Evolutionary conservation across 2,888 invertebrate genomes (phyloP).

Genomic region (Epinotia demarniana): DNA sequence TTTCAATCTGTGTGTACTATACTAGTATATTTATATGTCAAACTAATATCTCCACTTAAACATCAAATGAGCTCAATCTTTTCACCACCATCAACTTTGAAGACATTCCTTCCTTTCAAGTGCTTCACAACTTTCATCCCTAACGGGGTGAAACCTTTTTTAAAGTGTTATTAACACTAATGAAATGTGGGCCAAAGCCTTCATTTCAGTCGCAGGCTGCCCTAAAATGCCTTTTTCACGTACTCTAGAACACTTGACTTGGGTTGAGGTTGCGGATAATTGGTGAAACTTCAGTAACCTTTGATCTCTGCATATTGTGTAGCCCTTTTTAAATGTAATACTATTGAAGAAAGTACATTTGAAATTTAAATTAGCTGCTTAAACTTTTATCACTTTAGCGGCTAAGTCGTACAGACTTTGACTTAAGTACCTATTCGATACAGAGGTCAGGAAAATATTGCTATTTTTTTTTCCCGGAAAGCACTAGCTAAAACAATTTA

Average conservation of each 20-base stretch:
- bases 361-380: too few relatives aligned
- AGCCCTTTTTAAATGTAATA: not conserved
- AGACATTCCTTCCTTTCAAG: not conserved
- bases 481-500: too few relatives aligned
- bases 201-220: not conserved
- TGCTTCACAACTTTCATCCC: slow-evolving; percentile 15
- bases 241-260: slow-evolving; percentile 17
- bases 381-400: too few relatives aligned
- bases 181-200: slow-evolving; percentile 23
- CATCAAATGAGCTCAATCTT: not conserved
- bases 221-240: slow-evolving; percentile 21
- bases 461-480: too few relatives aligned
- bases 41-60: too few relatives aligned
- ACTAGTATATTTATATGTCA: too few relatives aligned
- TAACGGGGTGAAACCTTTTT: not conserved
- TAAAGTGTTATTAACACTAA: slow-evolving; percentile 7
- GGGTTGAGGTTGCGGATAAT: slow-evolving; percentile 34
- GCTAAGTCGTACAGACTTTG: too few relatives aligned
- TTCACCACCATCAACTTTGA: not conserved
- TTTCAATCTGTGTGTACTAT: too few relatives aligned
- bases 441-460: too few relatives aligned
- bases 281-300: slow-evolving; percentile 29
- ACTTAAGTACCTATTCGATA: too few relatives aligned
- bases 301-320: slow-evolving; percentile 29
- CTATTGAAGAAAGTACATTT: too few relatives aligned